Evolutionary conservation across 2,797 vertebrate species (phyloP).

Genomic region (Sebastes steindachneri): DNA sequence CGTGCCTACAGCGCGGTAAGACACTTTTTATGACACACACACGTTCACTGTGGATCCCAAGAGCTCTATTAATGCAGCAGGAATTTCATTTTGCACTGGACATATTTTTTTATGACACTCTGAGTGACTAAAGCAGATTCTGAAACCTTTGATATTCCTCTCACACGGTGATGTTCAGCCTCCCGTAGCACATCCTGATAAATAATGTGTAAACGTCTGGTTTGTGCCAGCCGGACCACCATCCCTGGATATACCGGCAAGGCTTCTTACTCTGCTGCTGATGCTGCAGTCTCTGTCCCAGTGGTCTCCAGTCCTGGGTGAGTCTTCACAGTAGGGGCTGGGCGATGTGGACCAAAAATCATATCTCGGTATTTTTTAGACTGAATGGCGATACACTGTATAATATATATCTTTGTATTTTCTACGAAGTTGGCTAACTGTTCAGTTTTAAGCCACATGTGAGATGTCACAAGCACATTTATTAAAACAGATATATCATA

Average conservation of each 20-base stretch:
- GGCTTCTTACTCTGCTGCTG: slow-evolving; percentile 77
- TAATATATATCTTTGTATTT: no score
- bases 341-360: not conserved
- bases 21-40: slow-evolving; percentile 4
- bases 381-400: no score
- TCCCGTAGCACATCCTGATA: not conserved
- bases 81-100: not conserved
- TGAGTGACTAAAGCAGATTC: not conserved
- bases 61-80: not conserved
- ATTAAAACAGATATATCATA: no score
- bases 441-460: no score
- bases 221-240: slow-evolving; percentile 76
- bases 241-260: slow-evolving; percentile 86
- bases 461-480: no score
- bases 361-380: not conserved
- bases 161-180: not conserved
- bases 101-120: not conserved
- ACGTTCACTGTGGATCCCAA: not conserved
- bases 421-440: no score
- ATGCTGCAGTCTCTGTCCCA: slow-evolving; percentile 76
- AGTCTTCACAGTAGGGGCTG: slow-evolving; percentile 38
- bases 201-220: slow-evolving; percentile 28
- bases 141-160: not conserved
- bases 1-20: slow-evolving; percentile 66
- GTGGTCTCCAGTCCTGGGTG: slow-evolving; percentile 73